A percentile compares a stretch with the other conserved stretches of the same genome.
Conservation (phyloP, 2,113 vertebrate genomes). For the Dromiciops gliroides region DNA sequence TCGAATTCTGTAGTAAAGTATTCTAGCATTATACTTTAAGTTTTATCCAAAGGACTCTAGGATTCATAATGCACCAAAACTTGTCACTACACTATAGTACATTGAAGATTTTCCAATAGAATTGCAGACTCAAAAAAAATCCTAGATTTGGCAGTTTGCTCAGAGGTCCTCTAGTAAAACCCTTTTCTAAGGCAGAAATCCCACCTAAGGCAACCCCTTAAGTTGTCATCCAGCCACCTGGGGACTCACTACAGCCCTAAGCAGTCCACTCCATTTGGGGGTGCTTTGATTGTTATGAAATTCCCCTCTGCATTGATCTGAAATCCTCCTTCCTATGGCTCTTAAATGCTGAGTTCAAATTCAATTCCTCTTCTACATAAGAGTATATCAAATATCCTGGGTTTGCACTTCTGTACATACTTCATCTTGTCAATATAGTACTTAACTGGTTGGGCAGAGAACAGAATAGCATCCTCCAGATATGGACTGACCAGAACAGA, state of each 20-base stretch:
- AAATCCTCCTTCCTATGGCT: neutral
- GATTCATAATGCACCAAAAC: neutral
- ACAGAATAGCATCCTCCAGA: neutral
- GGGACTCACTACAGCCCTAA: neutral
- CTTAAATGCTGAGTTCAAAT: neutral
- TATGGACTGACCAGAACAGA: neutral
- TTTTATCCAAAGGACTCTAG: neutral
- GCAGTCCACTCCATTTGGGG: neutral
- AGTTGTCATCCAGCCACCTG: neutral
- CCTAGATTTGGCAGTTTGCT: neutral
- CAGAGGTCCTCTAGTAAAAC: neutral
- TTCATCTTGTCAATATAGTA: neutral
- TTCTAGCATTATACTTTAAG: neutral
- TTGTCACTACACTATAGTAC: rapidly evolving
- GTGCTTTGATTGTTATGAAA: neutral
- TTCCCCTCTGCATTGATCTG: neutral
- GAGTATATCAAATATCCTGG: neutral
- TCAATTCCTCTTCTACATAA: neutral
- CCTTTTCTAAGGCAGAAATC: neutral
- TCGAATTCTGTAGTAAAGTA: neutral
- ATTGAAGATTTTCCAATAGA: neutral
- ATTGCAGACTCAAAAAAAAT: neutral
- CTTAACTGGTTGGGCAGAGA: neutral
- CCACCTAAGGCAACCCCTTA: neutral
- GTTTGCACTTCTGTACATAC: neutral